Evolutionary conservation across 1,140 invertebrate species (phyloP).

Genomic region (Copidosoma floridanum): DNA sequence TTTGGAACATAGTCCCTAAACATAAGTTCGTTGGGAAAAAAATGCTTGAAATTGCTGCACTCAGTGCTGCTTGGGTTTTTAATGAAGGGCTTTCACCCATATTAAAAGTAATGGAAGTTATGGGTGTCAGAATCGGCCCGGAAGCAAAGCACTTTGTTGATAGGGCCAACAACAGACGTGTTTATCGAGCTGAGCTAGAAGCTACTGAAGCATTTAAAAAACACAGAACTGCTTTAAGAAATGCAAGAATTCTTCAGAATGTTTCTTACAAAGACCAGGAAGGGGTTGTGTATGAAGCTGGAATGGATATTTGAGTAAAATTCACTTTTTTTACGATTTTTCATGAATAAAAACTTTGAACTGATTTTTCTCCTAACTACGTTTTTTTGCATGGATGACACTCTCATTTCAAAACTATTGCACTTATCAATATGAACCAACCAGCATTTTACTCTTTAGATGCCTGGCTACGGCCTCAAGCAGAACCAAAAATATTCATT

Average conservation of each 20-base stretch:
- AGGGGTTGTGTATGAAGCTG: neutral
- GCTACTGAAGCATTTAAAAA: slow-evolving; percentile 10
- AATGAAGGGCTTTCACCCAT: no score
- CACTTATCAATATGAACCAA: slow-evolving; percentile 8
- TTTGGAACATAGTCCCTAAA: no score
- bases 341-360: slow-evolving; percentile 24
- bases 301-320: slow-evolving; percentile 5
- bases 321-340: slow-evolving; percentile 1
- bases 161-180: no score
- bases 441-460: slow-evolving; percentile 19
- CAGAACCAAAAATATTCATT: slow-evolving; percentile 24
- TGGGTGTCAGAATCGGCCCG: no score
- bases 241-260: neutral
- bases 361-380: slow-evolving; percentile 21
- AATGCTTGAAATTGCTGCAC: no score
- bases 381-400: slow-evolving; percentile 8
- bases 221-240: neutral
- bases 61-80: no score
- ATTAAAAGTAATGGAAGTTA: no score
- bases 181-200: neutral
- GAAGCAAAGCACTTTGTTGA: no score
- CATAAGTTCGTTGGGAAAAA: no score
- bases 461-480: slow-evolving; percentile 9
- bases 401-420: slow-evolving; percentile 17
- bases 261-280: slow-evolving; percentile 3